A percentile compares a stretch with the other conserved stretches of the same genome.
Evolutionary conservation across 2,113 vertebrate species (phyloP).

Genomic region (Chloebia gouldiae): DNA sequence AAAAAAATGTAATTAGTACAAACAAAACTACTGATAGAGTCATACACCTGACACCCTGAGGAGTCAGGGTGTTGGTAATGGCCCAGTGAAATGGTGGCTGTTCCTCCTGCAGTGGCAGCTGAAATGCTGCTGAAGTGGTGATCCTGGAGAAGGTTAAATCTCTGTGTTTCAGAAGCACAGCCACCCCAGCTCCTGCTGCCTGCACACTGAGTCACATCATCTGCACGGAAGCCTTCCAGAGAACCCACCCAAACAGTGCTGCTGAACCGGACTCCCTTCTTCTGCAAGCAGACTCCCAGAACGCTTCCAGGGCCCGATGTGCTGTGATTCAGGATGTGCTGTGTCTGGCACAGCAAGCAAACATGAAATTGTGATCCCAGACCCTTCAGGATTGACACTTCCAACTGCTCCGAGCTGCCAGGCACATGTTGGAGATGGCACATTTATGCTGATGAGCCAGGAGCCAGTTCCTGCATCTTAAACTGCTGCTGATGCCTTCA

Average conservation of each 20-base stretch:
- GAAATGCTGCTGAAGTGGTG: no score
- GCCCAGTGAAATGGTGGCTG: no score
- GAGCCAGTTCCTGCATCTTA: neutral
- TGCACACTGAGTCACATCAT: neutral
- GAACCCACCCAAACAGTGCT: neutral
- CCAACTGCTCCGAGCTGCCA: neutral
- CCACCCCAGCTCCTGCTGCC: neutral
- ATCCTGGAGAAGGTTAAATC: no score
- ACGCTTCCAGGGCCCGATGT: rapidly evolving
- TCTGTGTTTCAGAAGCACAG: neutral
- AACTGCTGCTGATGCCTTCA: neutral
- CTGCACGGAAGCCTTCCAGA: neutral
- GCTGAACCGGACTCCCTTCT: neutral
- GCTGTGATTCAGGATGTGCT: neutral
- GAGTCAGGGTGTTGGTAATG: no score
- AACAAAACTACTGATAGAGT: no score
- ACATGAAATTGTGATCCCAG: neutral
- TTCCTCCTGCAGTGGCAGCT: no score
- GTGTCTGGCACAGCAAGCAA: neutral
- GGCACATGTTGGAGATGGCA: neutral
- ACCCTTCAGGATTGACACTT: neutral
- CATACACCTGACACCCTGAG: no score
- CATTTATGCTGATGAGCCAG: neutral
- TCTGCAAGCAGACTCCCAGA: neutral
- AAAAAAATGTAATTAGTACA: no score